Evolutionary conservation across 2,888 invertebrate genomes (phyloP), one percentile per base, ranked within the genome.

Genomic region (Dicyrtomina minuta): DNA sequence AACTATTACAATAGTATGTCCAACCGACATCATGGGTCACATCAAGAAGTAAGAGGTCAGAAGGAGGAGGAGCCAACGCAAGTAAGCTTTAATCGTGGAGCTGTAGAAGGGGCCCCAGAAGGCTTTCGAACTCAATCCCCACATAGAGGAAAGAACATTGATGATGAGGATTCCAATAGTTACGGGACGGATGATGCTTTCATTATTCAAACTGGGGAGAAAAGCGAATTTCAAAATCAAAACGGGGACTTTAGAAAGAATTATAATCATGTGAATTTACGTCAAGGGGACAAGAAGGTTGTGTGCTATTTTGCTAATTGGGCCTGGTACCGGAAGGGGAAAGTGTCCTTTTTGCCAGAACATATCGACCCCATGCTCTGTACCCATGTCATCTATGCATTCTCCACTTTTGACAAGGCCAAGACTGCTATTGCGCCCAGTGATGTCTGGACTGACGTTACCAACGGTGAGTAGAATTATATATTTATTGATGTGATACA

Each of bases 241-340:
- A 22, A 13, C 20, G 27, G 39, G n/a, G 27, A 64, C n/a, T 51
- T n/a, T 8, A 51, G 10, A 17, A 51, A 13, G 20, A 13, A 51
- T 51, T 17, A 51, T 51, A 8, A 13, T 20, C 10, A 55, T 24
- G 13, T 55, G 20, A 27, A 55, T 55, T 62, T 41, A n/a, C n/a
- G n/a, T n/a, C n/a, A n/a, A n/a, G n/a, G n/a, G n/a, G n/a, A n/a
- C n/a, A 79, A 83, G 8, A 84, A 87, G 77, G 89, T 93, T 0
- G 88, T 93, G 0, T 95, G 95, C 81, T 93, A 93, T 80, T 86
- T 92, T 81, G 92, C 93, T 0, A 93, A 90, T 79, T 95, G 94
- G 94, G 88, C 93, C 0, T 89, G 91, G 82, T 92, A 93, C 80
- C 85, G 94, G 68, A 89, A 90, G 76, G 88, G 87, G 0, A 90